These are phyloP conservation scores for Rhagonycha fulva DNA, from an alignment of 2,888 invertebrate genomes.

Conservation along the genomic window DNA sequence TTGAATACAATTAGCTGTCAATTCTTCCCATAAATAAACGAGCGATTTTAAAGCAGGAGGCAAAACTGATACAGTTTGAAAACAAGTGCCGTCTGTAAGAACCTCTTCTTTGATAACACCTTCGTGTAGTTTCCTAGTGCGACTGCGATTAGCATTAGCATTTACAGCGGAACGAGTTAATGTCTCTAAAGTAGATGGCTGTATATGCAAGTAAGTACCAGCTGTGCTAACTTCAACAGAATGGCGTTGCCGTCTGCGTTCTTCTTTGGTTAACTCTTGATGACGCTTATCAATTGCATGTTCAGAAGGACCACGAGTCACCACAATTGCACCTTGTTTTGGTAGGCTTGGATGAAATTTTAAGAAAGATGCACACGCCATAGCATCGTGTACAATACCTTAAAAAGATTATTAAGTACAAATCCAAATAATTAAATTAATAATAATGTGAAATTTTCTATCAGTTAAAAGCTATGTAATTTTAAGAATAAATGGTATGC, in stretches of 20 bases:
- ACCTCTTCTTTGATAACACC: conserved; percentile 56
- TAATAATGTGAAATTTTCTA: too few relatives aligned
- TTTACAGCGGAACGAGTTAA: conserved; percentile 79
- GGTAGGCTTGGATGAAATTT: conserved; percentile 90
- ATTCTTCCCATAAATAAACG: conserved; percentile 89
- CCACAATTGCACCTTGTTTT: conserved; percentile 77
- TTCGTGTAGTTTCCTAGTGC: conserved; percentile 54
- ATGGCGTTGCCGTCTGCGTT: conserved; percentile 76
- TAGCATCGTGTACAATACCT: conserved; percentile 95
- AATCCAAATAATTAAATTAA: neutral
- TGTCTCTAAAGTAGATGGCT: conserved; percentile 77
- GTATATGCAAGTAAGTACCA: conserved; percentile 75
- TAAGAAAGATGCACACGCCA: conserved; percentile 95
- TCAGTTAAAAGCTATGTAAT: too few relatives aligned
- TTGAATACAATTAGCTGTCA: conserved; percentile 70
- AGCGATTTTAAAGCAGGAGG: conserved; percentile 88
- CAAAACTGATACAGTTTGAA: conserved; percentile 71
- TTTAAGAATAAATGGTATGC: neutral
- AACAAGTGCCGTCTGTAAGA: conserved; percentile 47
- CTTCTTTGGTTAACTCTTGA: conserved; percentile 61
- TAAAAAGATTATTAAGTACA: conserved; percentile 9
- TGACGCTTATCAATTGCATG: conserved; percentile 53
- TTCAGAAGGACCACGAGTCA: conserved; percentile 62
- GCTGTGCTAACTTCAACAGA: conserved; percentile 80
- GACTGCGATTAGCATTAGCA: conserved; percentile 73